Base-by-base conservation (phyloP, 2,113 vertebrate species). In the Panthera tigris region DNA sequence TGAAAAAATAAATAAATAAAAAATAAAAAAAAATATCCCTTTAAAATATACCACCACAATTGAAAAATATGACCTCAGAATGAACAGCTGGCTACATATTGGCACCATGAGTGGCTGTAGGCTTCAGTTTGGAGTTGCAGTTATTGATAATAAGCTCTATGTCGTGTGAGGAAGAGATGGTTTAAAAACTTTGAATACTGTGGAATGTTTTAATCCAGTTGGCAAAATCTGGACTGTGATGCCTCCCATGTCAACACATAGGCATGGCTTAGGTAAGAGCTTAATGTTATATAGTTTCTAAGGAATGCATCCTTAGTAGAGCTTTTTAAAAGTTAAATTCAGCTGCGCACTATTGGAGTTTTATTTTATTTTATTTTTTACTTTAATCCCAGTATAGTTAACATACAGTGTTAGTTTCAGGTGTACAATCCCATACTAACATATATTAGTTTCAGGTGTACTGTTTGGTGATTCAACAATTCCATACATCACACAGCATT, bases 201-300 rank as follows among this genome's bases (percentile, higher is more conserved):
- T 99, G 33, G 99, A 99, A 98, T 99, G 99, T 96, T 99, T 99
- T 98, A 99, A 99, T 95, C 99, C 99, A 0, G 4, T 99, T 94
- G 99, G 96, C 94, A 99, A 99, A 98, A 98, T 99, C 3, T 99
- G 99, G 99, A 99, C 99, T 21, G 98, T 99, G 79, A 99, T 99
- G 99, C 99, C 99, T 36, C 99, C 99, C 0, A 99, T 99, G 99
- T 99, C 99, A 82, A 99, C 99, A 1, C 99, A 99, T 98, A 99
- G 99, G 89, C 99, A 99, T 0, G 99, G 99, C 36, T 98, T 99
- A 95, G 99, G 99, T 99, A 98, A 98, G 98, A 89, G 7, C n/a
- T 80, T 66, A 82, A 78, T 25, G 7, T n/a, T 82, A 45, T 27
- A 57, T 78, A 39, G 3, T 74, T 92, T 91, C 39, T 81, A 33